A percentile compares a stretch with the other conserved stretches of the same genome.
Evolutionary conservation across 2,797 vertebrate genomes (phyloP).

Genomic region (Oreochromis grahami): DNA sequence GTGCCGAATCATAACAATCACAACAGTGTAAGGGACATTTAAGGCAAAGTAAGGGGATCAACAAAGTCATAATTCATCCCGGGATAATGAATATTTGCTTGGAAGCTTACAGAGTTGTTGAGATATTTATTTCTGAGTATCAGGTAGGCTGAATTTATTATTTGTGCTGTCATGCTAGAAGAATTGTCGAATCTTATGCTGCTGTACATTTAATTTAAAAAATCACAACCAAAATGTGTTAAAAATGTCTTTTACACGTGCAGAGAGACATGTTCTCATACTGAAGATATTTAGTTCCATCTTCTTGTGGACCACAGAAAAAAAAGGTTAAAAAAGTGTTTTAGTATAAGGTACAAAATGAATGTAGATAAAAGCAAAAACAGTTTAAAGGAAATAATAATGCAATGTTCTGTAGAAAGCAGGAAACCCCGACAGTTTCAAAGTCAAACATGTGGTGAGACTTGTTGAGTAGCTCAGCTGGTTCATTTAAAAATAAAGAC

Average conservation of each 20-base stretch:
- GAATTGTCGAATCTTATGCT: neutral
- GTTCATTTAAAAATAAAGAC: neutral
- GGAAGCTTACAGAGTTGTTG: neutral
- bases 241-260: neutral
- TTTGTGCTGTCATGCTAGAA: neutral
- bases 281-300: neutral
- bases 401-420: neutral
- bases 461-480: neutral
- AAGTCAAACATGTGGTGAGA: neutral
- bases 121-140: neutral
- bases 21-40: neutral
- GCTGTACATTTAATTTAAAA: neutral
- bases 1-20: neutral
- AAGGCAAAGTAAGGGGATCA: neutral
- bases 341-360: neutral
- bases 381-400: neutral
- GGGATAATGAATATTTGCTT: neutral
- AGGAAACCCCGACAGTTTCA: neutral
- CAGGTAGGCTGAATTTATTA: neutral
- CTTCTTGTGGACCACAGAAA: neutral
- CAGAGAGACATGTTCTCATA: neutral
- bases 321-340: neutral
- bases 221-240: neutral
- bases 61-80: neutral
- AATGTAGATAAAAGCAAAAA: neutral